Evolutionary conservation across 1,140 invertebrate genomes (phyloP).

Genomic region (Drosophila varians): DNA sequence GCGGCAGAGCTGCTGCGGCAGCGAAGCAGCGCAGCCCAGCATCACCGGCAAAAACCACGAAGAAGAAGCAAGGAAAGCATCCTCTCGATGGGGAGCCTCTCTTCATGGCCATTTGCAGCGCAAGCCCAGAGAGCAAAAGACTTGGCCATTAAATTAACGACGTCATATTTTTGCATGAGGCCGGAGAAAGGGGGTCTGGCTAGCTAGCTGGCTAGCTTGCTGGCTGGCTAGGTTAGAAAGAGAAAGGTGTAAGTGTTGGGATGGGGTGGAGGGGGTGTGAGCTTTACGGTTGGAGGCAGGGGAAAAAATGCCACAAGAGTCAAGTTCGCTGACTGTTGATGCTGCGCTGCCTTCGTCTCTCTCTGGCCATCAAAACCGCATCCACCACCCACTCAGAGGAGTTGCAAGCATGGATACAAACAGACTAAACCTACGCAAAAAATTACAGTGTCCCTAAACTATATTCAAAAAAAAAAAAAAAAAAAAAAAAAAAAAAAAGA

Average conservation of each 20-base stretch:
- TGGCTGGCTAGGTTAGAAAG: neutral
- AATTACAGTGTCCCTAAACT: neutral
- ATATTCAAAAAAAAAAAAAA: neutral
- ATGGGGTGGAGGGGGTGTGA: neutral
- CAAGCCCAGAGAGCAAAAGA: constrained; percentile 35
- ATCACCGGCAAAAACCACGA: constrained; percentile 50
- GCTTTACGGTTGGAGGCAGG: constrained; percentile 26
- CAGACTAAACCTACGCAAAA: constrained; percentile 22
- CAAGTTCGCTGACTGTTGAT: constrained; percentile 50
- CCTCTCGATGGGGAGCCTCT: no score
- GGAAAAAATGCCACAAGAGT: constrained; percentile 13
- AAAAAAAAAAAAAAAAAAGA: no score
- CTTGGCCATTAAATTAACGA: constrained; percentile 35
- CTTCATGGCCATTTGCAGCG: constrained; percentile 2
- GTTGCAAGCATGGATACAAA: constrained; percentile 14
- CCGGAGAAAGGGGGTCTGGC: neutral
- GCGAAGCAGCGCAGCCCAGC: constrained; percentile 19
- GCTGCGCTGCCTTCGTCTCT: constrained; percentile 7
- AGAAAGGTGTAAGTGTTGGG: neutral
- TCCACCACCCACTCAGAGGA: constrained; percentile 18
- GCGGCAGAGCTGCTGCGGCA: constrained; percentile 20
- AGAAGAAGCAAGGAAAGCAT: constrained; percentile 23
- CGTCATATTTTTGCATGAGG: constrained; percentile 37
- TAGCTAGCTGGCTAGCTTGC: no score
- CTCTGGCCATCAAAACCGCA: neutral